These are phyloP conservation scores for Apotomis betuletana DNA, from an alignment of 2,888 invertebrate species.

Conservation along the genomic window DNA sequence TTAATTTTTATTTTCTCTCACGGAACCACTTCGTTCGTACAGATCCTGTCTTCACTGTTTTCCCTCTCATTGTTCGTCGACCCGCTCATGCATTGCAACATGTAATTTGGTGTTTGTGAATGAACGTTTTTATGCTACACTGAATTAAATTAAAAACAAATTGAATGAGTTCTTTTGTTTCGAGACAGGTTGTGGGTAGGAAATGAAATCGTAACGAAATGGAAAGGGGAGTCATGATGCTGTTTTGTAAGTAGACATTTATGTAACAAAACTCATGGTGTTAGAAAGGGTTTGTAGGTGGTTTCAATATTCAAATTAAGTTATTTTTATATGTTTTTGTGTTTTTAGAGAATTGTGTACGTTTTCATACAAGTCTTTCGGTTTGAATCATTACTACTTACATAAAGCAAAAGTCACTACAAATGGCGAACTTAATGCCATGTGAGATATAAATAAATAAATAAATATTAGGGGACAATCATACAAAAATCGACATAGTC, in stretches of 20 bases:
- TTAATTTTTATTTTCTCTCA: not conserved
- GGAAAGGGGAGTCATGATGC: conserved; percentile 7
- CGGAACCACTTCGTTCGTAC: conserved; percentile 13
- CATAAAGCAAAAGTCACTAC: too few relatives aligned
- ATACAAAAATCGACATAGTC: too few relatives aligned
- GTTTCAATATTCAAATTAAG: not conserved
- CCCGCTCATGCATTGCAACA: conserved; percentile 41
- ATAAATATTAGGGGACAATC: too few relatives aligned
- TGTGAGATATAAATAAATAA: too few relatives aligned
- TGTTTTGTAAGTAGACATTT: conserved; percentile 5
- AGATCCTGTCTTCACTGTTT: conserved; percentile 28
- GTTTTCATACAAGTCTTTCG: not conserved
- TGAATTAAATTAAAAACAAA: conserved; percentile 39
- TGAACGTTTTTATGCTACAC: conserved; percentile 42
- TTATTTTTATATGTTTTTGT: not conserved
- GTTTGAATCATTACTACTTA: too few relatives aligned
- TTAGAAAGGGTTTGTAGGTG: not conserved
- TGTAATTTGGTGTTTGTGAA: conserved; percentile 41
- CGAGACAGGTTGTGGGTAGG: conserved; percentile 38
- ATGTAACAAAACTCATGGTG: not conserved
- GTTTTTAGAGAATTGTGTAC: not conserved
- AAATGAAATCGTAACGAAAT: conserved; percentile 34
- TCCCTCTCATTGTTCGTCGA: conserved; percentile 40
- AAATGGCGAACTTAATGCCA: too few relatives aligned
- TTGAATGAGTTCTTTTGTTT: conserved; percentile 41